These are phyloP conservation scores for Campoplex nolae DNA, from an alignment of 2,888 invertebrate species.

Conservation along the genomic window DNA sequence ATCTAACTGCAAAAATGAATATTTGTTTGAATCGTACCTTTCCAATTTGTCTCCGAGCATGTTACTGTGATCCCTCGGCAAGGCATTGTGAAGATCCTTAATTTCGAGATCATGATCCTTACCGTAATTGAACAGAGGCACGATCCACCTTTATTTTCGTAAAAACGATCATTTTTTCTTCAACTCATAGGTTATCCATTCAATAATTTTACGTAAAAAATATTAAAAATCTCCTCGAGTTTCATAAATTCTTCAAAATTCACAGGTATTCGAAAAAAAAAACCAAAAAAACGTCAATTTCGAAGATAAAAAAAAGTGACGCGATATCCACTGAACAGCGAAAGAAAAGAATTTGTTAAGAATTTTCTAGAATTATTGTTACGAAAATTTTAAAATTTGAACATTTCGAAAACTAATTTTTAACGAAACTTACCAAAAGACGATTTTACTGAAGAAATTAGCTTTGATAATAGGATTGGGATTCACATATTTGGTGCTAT, in stretches of 20 bases:
- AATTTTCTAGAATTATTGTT: not conserved
- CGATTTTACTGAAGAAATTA: slow-evolving; percentile 87
- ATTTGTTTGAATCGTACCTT: slow-evolving; percentile 81
- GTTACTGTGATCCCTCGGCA: slow-evolving; percentile 88
- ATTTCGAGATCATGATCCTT: slow-evolving; percentile 87
- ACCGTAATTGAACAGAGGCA: slow-evolving; percentile 88
- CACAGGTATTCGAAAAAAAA: too few relatives aligned
- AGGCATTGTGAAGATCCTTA: slow-evolving; percentile 89
- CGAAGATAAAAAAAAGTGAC: too few relatives aligned
- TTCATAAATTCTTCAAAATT: too few relatives aligned
- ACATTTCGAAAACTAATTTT: not conserved
- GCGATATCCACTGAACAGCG: too few relatives aligned
- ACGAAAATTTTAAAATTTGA: not conserved
- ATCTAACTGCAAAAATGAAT: not conserved
- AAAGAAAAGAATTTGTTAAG: not conserved
- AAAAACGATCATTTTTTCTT: not conserved
- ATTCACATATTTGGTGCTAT: slow-evolving; percentile 87
- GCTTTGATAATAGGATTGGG: slow-evolving; percentile 87
- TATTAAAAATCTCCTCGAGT: too few relatives aligned
- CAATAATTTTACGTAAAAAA: not conserved
- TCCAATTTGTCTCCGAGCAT: slow-evolving; percentile 89
- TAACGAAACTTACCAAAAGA: slow-evolving; percentile 87
- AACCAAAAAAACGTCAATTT: too few relatives aligned
- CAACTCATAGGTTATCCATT: too few relatives aligned
- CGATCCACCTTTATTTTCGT: slow-evolving; percentile 88